Conservation (phyloP, 1,140 invertebrate genomes). For the Ips nitidus region DNA sequence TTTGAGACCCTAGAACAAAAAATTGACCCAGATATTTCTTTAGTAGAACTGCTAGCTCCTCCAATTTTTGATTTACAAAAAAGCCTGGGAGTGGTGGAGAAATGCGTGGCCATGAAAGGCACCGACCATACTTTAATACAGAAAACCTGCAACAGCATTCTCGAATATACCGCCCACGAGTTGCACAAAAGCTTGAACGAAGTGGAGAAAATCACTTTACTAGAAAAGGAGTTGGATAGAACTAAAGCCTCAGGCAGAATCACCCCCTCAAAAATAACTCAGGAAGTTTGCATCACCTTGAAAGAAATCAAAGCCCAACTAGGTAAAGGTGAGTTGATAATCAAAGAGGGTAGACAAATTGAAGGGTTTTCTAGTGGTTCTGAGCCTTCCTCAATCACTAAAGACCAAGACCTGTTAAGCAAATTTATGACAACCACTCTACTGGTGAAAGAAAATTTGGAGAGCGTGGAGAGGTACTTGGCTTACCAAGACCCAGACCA, state of each 20-base stretch:
- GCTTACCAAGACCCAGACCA: slow-evolving; percentile 51
- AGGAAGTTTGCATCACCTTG: slow-evolving; percentile 57
- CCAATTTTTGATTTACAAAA: slow-evolving; percentile 64
- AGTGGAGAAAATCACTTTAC: slow-evolving; percentile 53
- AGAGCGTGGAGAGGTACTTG: slow-evolving; percentile 53
- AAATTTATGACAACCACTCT: slow-evolving; percentile 27
- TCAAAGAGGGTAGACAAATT: slow-evolving; percentile 42
- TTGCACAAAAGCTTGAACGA: slow-evolving; percentile 56
- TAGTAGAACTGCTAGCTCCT: slow-evolving; percentile 60
- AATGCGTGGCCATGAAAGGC: slow-evolving; percentile 67
- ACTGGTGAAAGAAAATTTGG: slow-evolving; percentile 46
- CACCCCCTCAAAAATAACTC: slow-evolving; percentile 51
- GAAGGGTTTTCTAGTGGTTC: slow-evolving; percentile 13
- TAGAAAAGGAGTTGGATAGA: slow-evolving; percentile 54
- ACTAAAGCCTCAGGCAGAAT: slow-evolving; percentile 53
- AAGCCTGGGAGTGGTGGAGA: slow-evolving; percentile 64
- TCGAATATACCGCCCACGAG: slow-evolving; percentile 59
- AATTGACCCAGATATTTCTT: slow-evolving; percentile 49
- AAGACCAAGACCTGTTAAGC: slow-evolving; percentile 40
- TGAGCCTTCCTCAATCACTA: slow-evolving; percentile 34
- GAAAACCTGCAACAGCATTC: slow-evolving; percentile 63
- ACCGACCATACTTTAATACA: slow-evolving; percentile 65
- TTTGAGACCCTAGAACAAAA: slow-evolving; percentile 54
- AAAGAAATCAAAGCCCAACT: slow-evolving; percentile 57
- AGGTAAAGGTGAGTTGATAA: slow-evolving; percentile 53